Evolutionary conservation across 1,140 invertebrate species (phyloP).

Genomic region (Aphaenogaster ashmeadi): DNA sequence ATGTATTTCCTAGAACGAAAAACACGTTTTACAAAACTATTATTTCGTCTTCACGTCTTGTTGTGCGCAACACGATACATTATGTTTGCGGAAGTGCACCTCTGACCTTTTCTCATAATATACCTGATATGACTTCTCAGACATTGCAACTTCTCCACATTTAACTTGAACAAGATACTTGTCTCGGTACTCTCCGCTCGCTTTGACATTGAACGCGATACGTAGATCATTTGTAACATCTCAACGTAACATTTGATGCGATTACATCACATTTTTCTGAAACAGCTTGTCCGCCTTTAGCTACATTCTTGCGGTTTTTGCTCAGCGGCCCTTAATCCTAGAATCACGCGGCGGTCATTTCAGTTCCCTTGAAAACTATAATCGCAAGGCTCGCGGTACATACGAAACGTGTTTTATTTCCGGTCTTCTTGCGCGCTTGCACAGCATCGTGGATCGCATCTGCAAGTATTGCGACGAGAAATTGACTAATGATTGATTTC

Average conservation of each 20-base stretch:
- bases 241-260: neutral
- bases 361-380: constrained; percentile 7
- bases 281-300: neutral
- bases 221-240: neutral
- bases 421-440: neutral
- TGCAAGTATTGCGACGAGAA: neutral
- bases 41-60: neutral
- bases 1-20: neutral
- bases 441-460: neutral
- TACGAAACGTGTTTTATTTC: constrained; percentile 21
- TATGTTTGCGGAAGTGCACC: constrained; percentile 7
- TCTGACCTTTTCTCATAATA: neutral
- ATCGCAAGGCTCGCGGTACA: neutral
- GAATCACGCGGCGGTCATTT: neutral
- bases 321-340: neutral
- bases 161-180: neutral
- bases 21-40: neutral
- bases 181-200: neutral
- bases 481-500: constrained; percentile 30
- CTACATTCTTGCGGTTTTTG: constrained; percentile 42
- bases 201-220: neutral
- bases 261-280: neutral
- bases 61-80: neutral
- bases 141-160: neutral
- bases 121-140: too few relatives aligned